phyloP scores from a whole-genome alignment of 2,113 vertebrate species.

The Buteo buteo region DNA sequence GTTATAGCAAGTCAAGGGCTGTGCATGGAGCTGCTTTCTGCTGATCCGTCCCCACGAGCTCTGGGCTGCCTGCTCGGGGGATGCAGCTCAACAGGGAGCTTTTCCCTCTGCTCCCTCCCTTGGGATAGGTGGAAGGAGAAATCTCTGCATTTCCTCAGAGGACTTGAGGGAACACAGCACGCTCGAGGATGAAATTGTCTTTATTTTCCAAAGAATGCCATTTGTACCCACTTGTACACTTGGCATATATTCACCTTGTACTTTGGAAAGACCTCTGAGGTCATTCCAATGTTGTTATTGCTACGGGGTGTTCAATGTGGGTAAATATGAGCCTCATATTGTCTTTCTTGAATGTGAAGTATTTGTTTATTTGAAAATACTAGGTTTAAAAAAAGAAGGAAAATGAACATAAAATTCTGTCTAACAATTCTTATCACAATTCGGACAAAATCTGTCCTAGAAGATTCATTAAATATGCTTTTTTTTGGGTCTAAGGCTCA shows the following conservation, averaged over 20 bases:
- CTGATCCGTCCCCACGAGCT: neutral
- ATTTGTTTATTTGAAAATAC: neutral
- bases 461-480: neutral
- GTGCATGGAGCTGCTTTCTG: neutral
- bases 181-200: neutral
- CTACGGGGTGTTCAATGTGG: neutral
- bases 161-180: neutral
- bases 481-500: neutral
- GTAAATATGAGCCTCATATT: neutral
- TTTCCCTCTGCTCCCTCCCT: neutral
- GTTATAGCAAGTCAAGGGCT: neutral
- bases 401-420: neutral
- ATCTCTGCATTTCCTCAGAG: neutral
- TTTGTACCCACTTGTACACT: neutral
- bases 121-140: neutral
- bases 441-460: neutral
- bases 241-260: neutral
- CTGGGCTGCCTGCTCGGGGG: neutral
- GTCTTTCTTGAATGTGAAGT: neutral
- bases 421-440: neutral
- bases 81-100: neutral
- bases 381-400: neutral
- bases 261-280: neutral
- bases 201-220: neutral
- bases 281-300: neutral